These are phyloP conservation scores for Subanguina moxae DNA, from an alignment of 1,140 invertebrate genomes.

Conservation along the genomic window DNA sequence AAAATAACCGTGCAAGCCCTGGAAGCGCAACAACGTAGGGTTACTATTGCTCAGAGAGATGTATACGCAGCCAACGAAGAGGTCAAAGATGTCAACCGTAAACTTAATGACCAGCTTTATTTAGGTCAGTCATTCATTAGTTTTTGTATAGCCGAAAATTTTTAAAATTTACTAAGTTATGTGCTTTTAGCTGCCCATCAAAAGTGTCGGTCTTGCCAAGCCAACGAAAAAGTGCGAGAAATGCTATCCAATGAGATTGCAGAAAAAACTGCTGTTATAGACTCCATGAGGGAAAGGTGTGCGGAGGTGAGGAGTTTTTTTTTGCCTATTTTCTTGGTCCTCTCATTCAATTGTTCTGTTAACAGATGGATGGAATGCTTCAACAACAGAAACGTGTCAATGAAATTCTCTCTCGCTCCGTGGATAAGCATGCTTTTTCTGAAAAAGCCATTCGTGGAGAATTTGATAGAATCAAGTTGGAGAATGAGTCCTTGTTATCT, in stretches of 20 bases:
- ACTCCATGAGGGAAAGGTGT: neutral
- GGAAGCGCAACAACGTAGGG: neutral
- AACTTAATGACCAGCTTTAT: constrained; percentile 17
- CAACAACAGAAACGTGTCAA: constrained; percentile 11
- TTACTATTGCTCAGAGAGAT: neutral
- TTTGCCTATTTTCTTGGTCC: neutral
- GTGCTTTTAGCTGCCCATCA: constrained; percentile 12
- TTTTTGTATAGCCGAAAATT: neutral
- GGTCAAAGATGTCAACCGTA: constrained; percentile 12
- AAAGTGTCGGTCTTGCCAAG: constrained; percentile 13
- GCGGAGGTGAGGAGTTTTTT: neutral
- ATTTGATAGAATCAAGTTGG: neutral
- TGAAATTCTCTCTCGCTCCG: constrained; percentile 4
- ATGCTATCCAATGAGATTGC: constrained; percentile 11
- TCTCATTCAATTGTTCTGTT: neutral
- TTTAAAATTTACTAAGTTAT: neutral
- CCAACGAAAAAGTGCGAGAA: constrained; percentile 1
- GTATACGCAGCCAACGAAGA: constrained; percentile 4
- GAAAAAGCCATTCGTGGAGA: neutral
- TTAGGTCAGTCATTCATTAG: neutral
- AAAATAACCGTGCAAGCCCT: neutral
- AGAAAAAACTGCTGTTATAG: neutral
- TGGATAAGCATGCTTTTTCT: neutral
- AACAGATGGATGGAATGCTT: constrained; percentile 2
- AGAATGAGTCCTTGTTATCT: neutral